phyloP scores from a whole-genome alignment of 1,140 invertebrate genomes.

The Aphaenogaster ashmeadi region DNA sequence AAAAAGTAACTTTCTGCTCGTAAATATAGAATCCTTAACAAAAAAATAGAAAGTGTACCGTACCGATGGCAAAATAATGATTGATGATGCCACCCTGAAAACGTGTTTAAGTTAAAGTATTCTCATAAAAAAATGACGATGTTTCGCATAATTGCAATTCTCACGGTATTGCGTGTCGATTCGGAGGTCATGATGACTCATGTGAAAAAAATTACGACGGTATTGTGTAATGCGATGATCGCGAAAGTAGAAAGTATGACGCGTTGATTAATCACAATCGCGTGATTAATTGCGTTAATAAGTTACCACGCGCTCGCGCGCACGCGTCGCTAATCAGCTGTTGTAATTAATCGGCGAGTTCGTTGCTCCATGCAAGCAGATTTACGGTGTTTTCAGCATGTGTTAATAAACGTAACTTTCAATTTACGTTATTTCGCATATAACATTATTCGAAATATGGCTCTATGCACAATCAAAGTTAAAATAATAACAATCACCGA shows the following conservation, averaged over 20 bases:
- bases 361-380: constrained; percentile 61
- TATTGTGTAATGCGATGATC: constrained; percentile 9
- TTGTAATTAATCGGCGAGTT: constrained; percentile 74
- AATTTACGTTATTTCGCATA: not conserved
- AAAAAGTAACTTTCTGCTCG: not conserved
- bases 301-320: constrained; percentile 54
- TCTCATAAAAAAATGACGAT: not conserved
- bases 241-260: constrained; percentile 65
- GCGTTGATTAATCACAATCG: constrained; percentile 68
- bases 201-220: constrained; percentile 35
- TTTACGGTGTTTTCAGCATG: not conserved
- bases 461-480: not conserved
- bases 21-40: not conserved
- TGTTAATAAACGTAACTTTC: not conserved
- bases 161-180: not conserved
- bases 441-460: not conserved
- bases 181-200: constrained; percentile 47
- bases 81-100: not conserved
- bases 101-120: not conserved
- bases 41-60: not conserved
- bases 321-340: constrained; percentile 56
- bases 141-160: not conserved
- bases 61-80: not conserved
- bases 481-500: not conserved
- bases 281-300: constrained; percentile 71